Conservation (phyloP, 2,113 vertebrate species). For the Trachemys scripta region DNA sequence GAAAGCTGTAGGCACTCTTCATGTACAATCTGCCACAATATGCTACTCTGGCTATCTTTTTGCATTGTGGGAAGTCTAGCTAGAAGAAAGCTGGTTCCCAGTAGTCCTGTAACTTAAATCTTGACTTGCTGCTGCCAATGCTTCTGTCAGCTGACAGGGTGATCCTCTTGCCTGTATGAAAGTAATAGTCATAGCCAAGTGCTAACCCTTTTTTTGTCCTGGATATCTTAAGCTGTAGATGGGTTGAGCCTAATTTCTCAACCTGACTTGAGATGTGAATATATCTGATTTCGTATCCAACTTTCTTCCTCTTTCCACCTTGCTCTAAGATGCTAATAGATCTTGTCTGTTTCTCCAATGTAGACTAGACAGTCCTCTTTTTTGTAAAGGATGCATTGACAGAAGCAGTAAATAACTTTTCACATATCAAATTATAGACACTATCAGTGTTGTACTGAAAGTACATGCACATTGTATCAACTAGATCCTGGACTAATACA, state of each 20-base stretch:
- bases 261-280: not conserved
- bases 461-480: not conserved
- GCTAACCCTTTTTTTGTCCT: not conserved
- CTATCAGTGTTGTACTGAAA: not conserved
- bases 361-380: not conserved
- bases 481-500: not conserved
- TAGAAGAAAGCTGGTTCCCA: not conserved
- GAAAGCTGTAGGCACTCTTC: no score
- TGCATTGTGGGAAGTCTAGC: not conserved
- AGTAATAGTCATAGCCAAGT: not conserved
- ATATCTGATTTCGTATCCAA: not conserved
- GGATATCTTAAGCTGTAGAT: not conserved
- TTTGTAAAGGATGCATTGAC: constrained; percentile 9
- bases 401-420: constrained; percentile 4
- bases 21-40: not conserved
- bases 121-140: not conserved
- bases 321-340: not conserved
- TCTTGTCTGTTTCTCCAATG: not conserved
- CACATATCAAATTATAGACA: not conserved
- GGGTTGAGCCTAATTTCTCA: not conserved
- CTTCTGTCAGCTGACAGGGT: not conserved
- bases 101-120: not conserved
- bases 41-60: not conserved
- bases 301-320: not conserved
- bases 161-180: not conserved